Percentiles rank a stretch among this genome's conserved stretches.
Conservation (phyloP, 2,888 invertebrate species). For the Mongoloraphidia duomilia region DNA sequence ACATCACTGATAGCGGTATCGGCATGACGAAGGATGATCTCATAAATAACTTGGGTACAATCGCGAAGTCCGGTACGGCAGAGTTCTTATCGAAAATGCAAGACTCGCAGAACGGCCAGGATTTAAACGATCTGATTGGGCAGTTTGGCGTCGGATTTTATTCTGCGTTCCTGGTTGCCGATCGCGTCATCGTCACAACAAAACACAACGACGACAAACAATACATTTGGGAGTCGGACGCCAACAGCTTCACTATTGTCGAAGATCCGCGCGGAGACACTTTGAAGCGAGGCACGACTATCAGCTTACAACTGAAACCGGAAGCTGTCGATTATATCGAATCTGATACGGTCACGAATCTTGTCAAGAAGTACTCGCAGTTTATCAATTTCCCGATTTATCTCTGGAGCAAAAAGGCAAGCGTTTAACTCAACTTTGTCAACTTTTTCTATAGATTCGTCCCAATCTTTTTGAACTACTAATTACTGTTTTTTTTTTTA, state of each 20-base stretch:
- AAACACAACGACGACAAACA: conserved; percentile 91
- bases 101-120: conserved; percentile 46
- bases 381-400: conserved; percentile 99
- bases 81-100: conserved; percentile 90
- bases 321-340: conserved; percentile 95
- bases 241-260: conserved; percentile 71
- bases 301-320: conserved; percentile 82
- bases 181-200: conserved; percentile 87
- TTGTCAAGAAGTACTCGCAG: conserved; percentile 96
- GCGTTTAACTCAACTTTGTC: neutral
- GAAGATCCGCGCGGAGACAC: conserved; percentile 92
- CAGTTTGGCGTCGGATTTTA: conserved; percentile 99
- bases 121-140: conserved; percentile 95
- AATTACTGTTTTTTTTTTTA: conserved; percentile 12
- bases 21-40: conserved; percentile 95
- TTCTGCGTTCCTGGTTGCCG: conserved; percentile 89
- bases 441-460: neutral
- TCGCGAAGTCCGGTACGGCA: conserved; percentile 94
- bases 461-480: neutral
- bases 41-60: conserved; percentile 92
- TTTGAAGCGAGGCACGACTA: conserved; percentile 55
- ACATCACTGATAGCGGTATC: conserved; percentile 92
- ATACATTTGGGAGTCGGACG: conserved; percentile 97
- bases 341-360: conserved; percentile 72
- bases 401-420: conserved; percentile 61